Percentiles rank a stretch among this genome's conserved stretches.
These are phyloP conservation scores for Amiota communis DNA, from an alignment of 2,888 invertebrate species.

Conservation along the genomic window DNA sequence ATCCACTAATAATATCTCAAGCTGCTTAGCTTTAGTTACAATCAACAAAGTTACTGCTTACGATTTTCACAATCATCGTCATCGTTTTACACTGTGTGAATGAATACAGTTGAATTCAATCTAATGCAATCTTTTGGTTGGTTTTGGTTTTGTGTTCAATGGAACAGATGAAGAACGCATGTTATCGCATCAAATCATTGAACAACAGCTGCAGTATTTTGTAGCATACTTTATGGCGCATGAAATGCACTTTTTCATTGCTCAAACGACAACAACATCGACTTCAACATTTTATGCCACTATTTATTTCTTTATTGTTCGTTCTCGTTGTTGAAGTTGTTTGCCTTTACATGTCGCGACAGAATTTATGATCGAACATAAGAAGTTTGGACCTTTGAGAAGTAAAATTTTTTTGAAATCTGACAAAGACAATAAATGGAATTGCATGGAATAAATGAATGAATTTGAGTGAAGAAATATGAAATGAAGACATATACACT, in stretches of 20 bases:
- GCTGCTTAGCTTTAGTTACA: neutral
- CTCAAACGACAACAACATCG: constrained; percentile 37
- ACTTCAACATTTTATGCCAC: neutral
- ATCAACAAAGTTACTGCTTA: constrained; percentile 9
- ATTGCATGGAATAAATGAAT: neutral
- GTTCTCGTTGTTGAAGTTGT: neutral
- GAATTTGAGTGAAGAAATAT: neutral
- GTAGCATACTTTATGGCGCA: constrained; percentile 46
- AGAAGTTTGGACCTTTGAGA: neutral
- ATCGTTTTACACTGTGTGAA: constrained; percentile 1
- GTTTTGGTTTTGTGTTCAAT: neutral
- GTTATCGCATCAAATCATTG: constrained; percentile 7
- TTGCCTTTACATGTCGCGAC: constrained; percentile 4
- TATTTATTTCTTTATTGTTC: neutral
- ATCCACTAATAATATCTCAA: too few relatives aligned
- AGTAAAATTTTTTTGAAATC: constrained; percentile 1
- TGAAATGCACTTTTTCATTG: constrained; percentile 51
- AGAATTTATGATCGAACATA: neutral
- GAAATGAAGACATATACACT: too few relatives aligned
- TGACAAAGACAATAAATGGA: constrained; percentile 6
- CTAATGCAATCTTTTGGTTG: neutral
- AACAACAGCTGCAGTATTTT: constrained; percentile 37
- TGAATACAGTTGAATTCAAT: neutral
- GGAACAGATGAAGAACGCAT: constrained; percentile 23
- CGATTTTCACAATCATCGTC: neutral